phyloP scores from a whole-genome alignment of 2,113 vertebrate species.

The Otocyon megalotis region DNA sequence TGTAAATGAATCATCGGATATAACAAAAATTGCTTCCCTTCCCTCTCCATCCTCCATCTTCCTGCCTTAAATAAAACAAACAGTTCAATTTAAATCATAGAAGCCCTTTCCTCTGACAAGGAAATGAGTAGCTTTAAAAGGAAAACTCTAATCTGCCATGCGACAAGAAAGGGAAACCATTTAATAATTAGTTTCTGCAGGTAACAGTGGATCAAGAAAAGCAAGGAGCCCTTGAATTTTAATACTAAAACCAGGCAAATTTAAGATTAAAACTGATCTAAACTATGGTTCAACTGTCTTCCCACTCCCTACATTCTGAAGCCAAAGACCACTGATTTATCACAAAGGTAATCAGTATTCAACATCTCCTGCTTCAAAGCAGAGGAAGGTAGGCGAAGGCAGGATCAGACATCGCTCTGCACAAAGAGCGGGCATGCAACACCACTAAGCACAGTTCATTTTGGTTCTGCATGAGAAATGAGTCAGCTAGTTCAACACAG shows the following conservation, averaged over 20 bases:
- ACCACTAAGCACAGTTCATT: background rate
- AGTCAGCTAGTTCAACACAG: background rate
- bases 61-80: conserved; percentile 63
- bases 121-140: conserved; percentile 34
- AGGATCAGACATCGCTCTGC: background rate
- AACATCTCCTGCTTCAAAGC: background rate
- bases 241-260: conserved; percentile 28
- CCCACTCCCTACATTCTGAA: background rate
- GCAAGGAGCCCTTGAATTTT: background rate
- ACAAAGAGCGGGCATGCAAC: background rate
- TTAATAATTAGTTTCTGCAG: conserved; percentile 34
- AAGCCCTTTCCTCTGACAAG: conserved; percentile 52
- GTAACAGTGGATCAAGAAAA: background rate
- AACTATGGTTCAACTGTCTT: background rate
- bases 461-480: background rate
- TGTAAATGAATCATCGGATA: conserved; percentile 32
- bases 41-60: conserved; percentile 61
- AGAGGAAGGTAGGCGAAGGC: background rate
- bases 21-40: conserved; percentile 56
- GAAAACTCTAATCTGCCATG: conserved; percentile 3
- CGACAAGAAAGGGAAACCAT: background rate
- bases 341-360: background rate
- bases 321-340: background rate
- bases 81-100: conserved; percentile 42
- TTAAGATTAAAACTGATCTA: background rate